These are phyloP conservation scores for Nemoura dubitans DNA, from an alignment of 2,888 invertebrate genomes.

Conservation along the genomic window DNA sequence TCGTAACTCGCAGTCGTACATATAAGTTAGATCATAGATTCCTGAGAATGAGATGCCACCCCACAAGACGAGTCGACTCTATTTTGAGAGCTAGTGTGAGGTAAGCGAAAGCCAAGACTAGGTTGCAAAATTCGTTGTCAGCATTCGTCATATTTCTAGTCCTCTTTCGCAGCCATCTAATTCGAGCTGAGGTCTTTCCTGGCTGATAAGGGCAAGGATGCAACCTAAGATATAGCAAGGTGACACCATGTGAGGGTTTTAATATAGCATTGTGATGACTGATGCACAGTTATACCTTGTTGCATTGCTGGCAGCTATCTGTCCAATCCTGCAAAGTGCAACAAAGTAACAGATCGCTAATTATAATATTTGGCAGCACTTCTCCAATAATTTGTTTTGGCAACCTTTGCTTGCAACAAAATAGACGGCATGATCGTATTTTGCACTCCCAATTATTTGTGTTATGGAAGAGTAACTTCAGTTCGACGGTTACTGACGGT, in stretches of 20 bases:
- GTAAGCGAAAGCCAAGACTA: neutral
- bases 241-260: neutral
- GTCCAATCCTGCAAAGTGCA: neutral
- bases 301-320: neutral
- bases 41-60: too few species aligned
- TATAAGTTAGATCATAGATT: too few species aligned
- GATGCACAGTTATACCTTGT: neutral
- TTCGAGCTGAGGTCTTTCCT: slow-evolving; percentile 16
- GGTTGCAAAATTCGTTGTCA: neutral
- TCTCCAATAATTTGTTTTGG: neutral
- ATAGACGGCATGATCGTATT: neutral
- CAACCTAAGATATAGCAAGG: neutral
- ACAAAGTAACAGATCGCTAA: neutral
- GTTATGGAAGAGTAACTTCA: too few species aligned
- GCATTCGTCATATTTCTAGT: neutral
- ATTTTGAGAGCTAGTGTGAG: neutral
- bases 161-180: neutral
- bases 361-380: neutral
- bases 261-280: neutral
- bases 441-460: neutral
- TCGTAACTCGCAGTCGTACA: too few species aligned
- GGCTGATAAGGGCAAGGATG: slow-evolving; percentile 7
- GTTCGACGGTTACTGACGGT: too few species aligned
- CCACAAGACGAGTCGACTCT: neutral
- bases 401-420: neutral